Evolutionary conservation across 2,888 invertebrate genomes (phyloP), one percentile per base, ranked within the genome.

Genomic region (Lasioglossum leucozonium): DNA sequence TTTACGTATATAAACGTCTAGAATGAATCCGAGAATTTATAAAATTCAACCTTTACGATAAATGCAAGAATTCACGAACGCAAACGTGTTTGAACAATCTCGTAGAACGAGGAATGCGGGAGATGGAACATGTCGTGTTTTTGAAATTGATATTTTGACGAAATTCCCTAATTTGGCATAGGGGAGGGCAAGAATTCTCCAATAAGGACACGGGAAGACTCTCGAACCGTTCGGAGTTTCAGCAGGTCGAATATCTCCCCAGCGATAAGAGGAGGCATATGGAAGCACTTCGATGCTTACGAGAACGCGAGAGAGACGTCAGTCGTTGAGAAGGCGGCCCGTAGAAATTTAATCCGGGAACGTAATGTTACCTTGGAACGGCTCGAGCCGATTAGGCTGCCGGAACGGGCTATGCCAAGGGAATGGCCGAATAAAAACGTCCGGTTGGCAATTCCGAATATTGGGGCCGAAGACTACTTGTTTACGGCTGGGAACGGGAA

Each of bases 331-430:
- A 79, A 67, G 51, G 84, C 79, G 79, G 58, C 79, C 72, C 58
- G 75, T 86, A 85, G 90, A 91, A 93, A 92, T 93, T 93, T 92
- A 92, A 93, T 93, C 91, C 91, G 79, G 87, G 85, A 82, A 81
- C 84, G 90, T 90, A 91, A 90, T 84, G 90, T 85, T 86, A 51
- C 76, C 44, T 71, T 79, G 88, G 87, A 91, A 91, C 83, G 88
- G 81, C 85, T 85, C 85, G 86, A 84, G 89, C 86, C 92, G 92
- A 93, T 93, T 93, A 92, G 91, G 84, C 86, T 85, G 86, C 67
- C 55, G 82, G 65, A 55, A 42, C 76, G 51, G 44, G 72, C 44
- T 77, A 77, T 74, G 65, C 78, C 71, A 47, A 79, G 80, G 79
- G 83, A 90, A 88, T 86, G 72, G 80, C 62, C 87, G 80, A 90